Evolutionary conservation across 1,140 invertebrate species (phyloP).

Genomic region (Heliothis virescens): DNA sequence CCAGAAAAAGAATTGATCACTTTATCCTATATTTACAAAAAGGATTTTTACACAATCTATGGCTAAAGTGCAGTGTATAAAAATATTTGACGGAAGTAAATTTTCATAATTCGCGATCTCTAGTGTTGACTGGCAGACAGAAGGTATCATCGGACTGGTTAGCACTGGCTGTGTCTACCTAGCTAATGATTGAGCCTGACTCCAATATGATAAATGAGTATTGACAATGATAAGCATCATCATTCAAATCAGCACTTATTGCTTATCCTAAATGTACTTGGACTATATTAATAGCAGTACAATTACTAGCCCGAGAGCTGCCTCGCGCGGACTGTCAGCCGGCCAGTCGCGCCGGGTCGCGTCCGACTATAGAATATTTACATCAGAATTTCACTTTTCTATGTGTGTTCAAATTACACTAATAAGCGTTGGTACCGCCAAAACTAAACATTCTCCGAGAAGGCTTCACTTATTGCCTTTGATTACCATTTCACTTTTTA

Average conservation of each 20-base stretch:
- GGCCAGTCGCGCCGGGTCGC: slow-evolving; percentile 21
- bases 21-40: slow-evolving; percentile 62
- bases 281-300: slow-evolving; percentile 53
- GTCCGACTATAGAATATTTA: slow-evolving; percentile 46
- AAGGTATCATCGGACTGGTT: slow-evolving; percentile 42
- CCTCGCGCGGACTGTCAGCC: slow-evolving; percentile 4
- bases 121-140: slow-evolving; percentile 68
- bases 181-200: slow-evolving; percentile 60
- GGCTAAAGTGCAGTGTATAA: slow-evolving; percentile 57
- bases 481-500: slow-evolving; percentile 47
- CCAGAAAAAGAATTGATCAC: slow-evolving; percentile 45
- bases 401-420: slow-evolving; percentile 46
- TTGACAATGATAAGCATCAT: slow-evolving; percentile 78
- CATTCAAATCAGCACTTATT: slow-evolving; percentile 75
- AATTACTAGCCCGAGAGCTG: slow-evolving; percentile 29
- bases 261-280: slow-evolving; percentile 79
- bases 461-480: slow-evolving; percentile 49
- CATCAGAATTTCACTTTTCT: slow-evolving; percentile 44
- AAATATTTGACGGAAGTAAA: slow-evolving; percentile 55
- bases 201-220: slow-evolving; percentile 76
- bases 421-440: slow-evolving; percentile 46
- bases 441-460: slow-evolving; percentile 49
- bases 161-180: slow-evolving; percentile 43
- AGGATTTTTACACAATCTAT: slow-evolving; percentile 54
- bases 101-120: slow-evolving; percentile 56